phyloP scores from a whole-genome alignment of 2,888 invertebrate species.

The Polydesmus complanatus region DNA sequence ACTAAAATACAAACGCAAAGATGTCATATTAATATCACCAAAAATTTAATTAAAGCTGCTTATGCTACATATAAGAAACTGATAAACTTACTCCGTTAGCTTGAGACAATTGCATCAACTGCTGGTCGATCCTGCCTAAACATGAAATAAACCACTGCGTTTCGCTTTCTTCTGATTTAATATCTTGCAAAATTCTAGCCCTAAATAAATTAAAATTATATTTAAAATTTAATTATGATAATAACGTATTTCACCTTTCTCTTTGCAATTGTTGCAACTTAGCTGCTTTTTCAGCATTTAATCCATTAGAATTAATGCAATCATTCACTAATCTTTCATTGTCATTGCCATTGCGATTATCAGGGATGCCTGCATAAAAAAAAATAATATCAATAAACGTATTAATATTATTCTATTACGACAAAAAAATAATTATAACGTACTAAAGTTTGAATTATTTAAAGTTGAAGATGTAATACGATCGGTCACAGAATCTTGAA shows the following conservation, averaged over 20 bases:
- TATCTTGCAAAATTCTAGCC: constrained; percentile 14
- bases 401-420: too few relatives aligned
- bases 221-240: neutral
- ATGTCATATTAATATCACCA: neutral
- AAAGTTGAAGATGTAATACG: neutral
- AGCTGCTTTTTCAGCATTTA: neutral
- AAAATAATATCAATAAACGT: too few relatives aligned
- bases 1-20: constrained; percentile 8
- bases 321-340: constrained; percentile 1
- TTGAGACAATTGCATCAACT: constrained; percentile 5
- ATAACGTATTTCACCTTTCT: constrained; percentile 4
- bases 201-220: too few relatives aligned
- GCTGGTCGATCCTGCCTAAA: constrained; percentile 13
- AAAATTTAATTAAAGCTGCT: neutral
- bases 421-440: neutral
- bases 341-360: neutral
- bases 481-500: constrained; percentile 12
- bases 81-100: constrained; percentile 6
- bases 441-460: neutral
- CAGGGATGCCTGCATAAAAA: too few relatives aligned
- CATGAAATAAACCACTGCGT: constrained; percentile 12
- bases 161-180: constrained; percentile 17
- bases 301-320: neutral
- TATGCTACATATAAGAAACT: neutral
- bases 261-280: constrained; percentile 8